A percentile compares a stretch with the other conserved stretches of the same genome.
Evolutionary conservation across 2,797 vertebrate genomes (phyloP).

Genomic region (Coluber constrictor): DNA sequence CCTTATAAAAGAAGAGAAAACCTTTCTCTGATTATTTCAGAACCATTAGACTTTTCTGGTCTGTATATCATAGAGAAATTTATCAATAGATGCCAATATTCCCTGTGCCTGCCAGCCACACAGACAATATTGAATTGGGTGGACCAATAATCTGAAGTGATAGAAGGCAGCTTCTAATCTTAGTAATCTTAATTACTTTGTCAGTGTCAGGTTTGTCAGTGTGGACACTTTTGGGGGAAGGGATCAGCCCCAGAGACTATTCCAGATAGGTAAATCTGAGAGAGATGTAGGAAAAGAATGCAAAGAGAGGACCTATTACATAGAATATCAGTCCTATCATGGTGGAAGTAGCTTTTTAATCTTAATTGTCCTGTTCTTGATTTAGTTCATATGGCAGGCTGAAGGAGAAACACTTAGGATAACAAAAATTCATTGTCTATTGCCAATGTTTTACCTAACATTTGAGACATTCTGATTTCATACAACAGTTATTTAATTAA

Average conservation of each 20-base stretch:
- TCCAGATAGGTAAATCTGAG: not conserved
- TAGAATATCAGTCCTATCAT: not conserved
- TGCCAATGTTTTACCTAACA: not conserved
- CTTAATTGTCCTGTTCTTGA: not conserved
- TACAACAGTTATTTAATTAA: not conserved
- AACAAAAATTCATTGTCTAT: not conserved
- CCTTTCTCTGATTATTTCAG: not conserved
- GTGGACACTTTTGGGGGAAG: not conserved
- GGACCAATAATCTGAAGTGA: not conserved
- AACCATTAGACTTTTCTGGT: not conserved
- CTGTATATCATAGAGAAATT: not conserved
- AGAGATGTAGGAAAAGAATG: not conserved
- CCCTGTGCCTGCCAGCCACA: not conserved
- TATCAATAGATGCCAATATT: not conserved
- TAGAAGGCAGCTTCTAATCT: not conserved
- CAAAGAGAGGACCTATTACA: not conserved
- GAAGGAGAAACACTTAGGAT: not conserved
- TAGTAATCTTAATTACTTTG: not conserved
- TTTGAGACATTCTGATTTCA: not conserved
- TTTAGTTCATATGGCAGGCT: not conserved
- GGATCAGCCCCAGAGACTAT: not conserved
- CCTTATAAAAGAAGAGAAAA: not conserved
- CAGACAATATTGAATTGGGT: not conserved
- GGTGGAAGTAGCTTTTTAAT: not conserved
- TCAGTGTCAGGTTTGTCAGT: not conserved